Conservation (phyloP, 2,797 vertebrate species). For the Pachyuromys duprasi region DNA sequence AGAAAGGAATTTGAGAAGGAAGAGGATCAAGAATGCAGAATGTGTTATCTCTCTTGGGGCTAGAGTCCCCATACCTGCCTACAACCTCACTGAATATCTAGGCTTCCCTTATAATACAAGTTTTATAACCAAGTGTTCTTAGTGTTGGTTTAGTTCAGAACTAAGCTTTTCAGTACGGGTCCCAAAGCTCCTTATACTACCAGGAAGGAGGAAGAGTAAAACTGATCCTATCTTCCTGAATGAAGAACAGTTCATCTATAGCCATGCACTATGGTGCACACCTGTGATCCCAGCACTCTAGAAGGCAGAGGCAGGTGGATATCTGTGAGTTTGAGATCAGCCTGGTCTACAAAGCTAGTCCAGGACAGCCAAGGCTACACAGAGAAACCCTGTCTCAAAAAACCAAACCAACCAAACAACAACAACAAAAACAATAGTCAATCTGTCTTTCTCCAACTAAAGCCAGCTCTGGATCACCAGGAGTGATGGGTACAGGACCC, state of each 20-base stretch:
- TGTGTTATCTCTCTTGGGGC: not conserved
- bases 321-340: no score
- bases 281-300: no score
- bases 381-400: no score
- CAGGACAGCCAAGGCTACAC: no score
- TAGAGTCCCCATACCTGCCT: slow-evolving; percentile 9
- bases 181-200: not conserved
- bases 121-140: slow-evolving; percentile 10
- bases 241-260: not conserved
- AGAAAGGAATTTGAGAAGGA: not conserved
- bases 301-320: no score
- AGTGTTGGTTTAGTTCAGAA: slow-evolving; percentile 18
- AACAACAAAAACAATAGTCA: not conserved
- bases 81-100: not conserved
- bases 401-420: no score
- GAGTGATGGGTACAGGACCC: not conserved
- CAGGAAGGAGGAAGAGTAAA: not conserved
- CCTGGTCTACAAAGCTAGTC: no score
- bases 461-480: slow-evolving; percentile 44
- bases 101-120: not conserved
- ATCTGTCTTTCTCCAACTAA: slow-evolving; percentile 51
- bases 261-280: no score
- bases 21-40: not conserved
- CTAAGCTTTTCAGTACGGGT: slow-evolving; percentile 23
- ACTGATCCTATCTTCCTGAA: not conserved